A percentile compares a stretch with the other conserved stretches of the same genome.
Conservation (phyloP, 2,888 invertebrate species). For the Herminia tarsipennalis region DNA sequence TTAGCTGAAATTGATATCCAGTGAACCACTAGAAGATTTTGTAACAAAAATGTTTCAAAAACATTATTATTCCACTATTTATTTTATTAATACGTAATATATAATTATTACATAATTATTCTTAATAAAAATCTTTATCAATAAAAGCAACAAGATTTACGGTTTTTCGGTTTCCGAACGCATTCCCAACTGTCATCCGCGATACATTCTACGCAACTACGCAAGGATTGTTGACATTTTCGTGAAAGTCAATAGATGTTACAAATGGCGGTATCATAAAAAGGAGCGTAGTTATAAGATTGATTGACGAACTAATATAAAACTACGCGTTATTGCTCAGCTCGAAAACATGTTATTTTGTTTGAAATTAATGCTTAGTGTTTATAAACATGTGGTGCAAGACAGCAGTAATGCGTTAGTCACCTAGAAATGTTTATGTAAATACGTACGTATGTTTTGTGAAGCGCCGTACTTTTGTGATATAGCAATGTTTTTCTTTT, state of each 20-base stretch:
- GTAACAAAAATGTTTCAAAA: no score
- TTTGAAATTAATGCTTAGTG: conserved; percentile 16
- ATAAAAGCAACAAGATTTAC: no score
- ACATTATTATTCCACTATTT: no score
- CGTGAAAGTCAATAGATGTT: conserved; percentile 15
- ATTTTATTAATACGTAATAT: no score
- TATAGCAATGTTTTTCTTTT: conserved; percentile 17
- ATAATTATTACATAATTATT: no score
- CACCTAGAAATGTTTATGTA: conserved; percentile 10
- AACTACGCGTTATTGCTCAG: conserved; percentile 19
- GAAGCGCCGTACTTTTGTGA: conserved; percentile 3
- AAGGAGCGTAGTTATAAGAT: conserved; percentile 30
- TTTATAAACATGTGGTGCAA: conserved; percentile 14
- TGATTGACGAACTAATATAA: conserved; percentile 24
- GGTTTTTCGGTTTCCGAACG: conserved; percentile 28
- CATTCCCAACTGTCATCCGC: conserved; percentile 3
- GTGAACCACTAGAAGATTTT: no score
- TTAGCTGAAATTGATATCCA: no score
- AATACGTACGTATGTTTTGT: conserved; percentile 7
- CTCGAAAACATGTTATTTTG: conserved; percentile 29
- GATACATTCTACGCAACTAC: conserved; percentile 27
- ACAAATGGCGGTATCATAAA: not conserved
- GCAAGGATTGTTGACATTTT: conserved; percentile 10
- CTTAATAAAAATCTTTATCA: no score
- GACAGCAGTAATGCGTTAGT: conserved; percentile 23